phyloP scores from a whole-genome alignment of 2,113 vertebrate species.

The Petrocephalus zakoni region DNA sequence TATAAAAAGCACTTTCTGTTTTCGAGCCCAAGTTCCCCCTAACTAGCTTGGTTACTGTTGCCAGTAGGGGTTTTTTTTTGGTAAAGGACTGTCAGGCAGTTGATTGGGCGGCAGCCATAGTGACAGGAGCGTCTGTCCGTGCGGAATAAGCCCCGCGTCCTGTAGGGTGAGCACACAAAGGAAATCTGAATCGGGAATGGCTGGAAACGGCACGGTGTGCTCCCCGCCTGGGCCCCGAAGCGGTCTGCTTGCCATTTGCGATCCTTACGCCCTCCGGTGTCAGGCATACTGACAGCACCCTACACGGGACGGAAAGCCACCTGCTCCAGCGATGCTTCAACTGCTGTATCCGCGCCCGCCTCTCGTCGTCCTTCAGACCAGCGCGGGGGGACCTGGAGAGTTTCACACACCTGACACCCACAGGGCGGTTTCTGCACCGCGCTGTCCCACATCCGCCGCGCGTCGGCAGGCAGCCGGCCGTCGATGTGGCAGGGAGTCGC shows the following conservation, averaged over 20 bases:
- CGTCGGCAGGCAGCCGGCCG: background rate
- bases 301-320: too few species aligned
- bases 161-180: background rate
- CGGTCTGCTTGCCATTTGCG: background rate
- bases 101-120: background rate
- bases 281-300: too few species aligned
- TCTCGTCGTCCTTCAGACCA: constrained; percentile 26
- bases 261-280: too few species aligned
- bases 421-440: constrained; percentile 26
- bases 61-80: background rate
- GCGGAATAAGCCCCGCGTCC: background rate
- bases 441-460: background rate
- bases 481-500: background rate
- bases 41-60: background rate
- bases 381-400: constrained; percentile 42
- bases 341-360: background rate
- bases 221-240: background rate
- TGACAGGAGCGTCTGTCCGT: background rate
- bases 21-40: background rate
- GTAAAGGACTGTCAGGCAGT: background rate
- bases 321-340: too few species aligned
- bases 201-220: background rate
- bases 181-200: background rate
- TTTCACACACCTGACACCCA: constrained; percentile 49
- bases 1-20: background rate